These are phyloP conservation scores for Coregonus ussuriensis DNA, from an alignment of 2,797 vertebrate genomes.

Conservation along the genomic window DNA sequence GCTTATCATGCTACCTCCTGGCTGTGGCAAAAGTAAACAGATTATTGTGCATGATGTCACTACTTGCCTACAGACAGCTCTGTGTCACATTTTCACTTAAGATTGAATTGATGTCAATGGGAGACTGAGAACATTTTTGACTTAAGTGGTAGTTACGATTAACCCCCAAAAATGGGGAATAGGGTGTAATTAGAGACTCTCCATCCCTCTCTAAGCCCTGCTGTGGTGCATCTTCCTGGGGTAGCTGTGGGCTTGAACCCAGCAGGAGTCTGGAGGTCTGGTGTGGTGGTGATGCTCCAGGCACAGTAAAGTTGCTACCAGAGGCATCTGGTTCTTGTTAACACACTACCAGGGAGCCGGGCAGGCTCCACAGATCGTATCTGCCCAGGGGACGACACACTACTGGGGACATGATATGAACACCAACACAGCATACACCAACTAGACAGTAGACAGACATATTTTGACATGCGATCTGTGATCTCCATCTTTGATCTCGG, in stretches of 20 bases:
- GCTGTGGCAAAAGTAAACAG: not conserved
- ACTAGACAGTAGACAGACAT: no score
- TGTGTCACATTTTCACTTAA: not conserved
- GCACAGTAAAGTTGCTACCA: slow-evolving; percentile 50
- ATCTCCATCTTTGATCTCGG: no score
- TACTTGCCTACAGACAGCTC: not conserved
- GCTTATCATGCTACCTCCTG: not conserved
- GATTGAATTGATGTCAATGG: not conserved
- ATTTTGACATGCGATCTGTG: no score
- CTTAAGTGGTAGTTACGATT: not conserved
- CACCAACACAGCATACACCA: no score
- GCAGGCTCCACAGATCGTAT: slow-evolving; percentile 24
- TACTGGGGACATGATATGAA: slow-evolving; percentile 34
- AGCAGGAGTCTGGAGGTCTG: slow-evolving; percentile 12
- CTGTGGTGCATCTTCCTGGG: slow-evolving; percentile 2
- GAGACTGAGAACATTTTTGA: not conserved
- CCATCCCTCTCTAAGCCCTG: not conserved
- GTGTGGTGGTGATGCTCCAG: slow-evolving; percentile 24
- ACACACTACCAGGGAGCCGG: slow-evolving; percentile 34
- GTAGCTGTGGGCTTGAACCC: slow-evolving; percentile 12
- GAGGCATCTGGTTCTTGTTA: slow-evolving; percentile 66
- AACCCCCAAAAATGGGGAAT: not conserved
- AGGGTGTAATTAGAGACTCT: not conserved
- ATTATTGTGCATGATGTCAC: not conserved
- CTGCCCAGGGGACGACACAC: slow-evolving; percentile 46